A percentile compares a stretch with the other conserved stretches of the same genome.
Conservation (phyloP, 1,140 invertebrate genomes). For the Brachionus sp. region DNA sequence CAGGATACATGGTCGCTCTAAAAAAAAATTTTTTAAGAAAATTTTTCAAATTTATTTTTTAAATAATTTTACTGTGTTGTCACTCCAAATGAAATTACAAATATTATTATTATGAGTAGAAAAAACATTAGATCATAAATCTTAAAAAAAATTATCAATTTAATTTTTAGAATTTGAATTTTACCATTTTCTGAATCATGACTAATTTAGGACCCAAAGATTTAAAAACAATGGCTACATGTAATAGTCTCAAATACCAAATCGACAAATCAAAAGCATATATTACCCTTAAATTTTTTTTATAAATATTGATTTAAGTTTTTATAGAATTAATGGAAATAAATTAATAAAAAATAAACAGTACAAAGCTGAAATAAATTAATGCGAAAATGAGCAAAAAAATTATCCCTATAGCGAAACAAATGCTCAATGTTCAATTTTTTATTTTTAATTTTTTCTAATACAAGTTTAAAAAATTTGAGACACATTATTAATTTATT, state of each 20-base stretch:
- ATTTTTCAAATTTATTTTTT: no score
- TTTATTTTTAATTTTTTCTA: not conserved
- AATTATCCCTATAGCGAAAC: no score
- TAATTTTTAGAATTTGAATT: constrained; percentile 50
- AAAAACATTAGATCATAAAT: not conserved
- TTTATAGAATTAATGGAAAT: not conserved
- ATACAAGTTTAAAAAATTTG: no score
- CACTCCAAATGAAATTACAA: not conserved
- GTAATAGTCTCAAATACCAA: constrained; percentile 53
- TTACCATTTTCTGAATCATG: constrained; percentile 58
- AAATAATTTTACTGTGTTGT: constrained; percentile 15
- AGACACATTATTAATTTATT: not conserved
- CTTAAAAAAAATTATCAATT: not conserved
- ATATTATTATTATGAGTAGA: not conserved
- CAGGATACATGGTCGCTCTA: constrained; percentile 48
- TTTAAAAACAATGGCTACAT: constrained; percentile 54
- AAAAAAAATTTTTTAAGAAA: no score
- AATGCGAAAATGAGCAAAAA: no score
- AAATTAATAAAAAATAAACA: not conserved
- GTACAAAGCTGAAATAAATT: no score
- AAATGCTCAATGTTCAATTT: not conserved
- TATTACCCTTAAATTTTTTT: not conserved
- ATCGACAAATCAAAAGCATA: constrained; percentile 34
- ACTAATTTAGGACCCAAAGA: constrained; percentile 58
- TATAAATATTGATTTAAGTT: not conserved